Base-by-base conservation (phyloP, 2,888 invertebrate species). In the Cybosia mesomella region DNA sequence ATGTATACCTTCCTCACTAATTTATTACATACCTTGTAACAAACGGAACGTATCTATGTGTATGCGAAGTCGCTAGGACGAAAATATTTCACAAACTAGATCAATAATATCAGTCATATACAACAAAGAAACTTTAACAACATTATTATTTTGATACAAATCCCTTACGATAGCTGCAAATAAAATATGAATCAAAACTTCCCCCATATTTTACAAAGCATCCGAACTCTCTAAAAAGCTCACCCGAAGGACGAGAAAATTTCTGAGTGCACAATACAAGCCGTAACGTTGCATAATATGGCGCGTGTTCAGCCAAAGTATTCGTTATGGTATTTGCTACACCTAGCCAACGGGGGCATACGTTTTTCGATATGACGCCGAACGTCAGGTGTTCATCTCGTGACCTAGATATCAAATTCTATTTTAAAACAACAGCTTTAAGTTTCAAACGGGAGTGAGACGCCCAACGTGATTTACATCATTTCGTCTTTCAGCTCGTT, bases 271-370 rank as follows among this genome's bases (percentile, higher is more conserved):
- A 91, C 89, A 91, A 91, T 91, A 91, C 90, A 91, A 89, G 89
- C 87, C 83, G 90, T 92, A 93, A 90, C 88, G 89, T 94, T 94
- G 94, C 93, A 94, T 94, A 94, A 94, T 93, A 93, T 90, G 90
- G 88, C 91, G 90, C 91, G 92, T 91, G 91, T 92, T 92, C 92
- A 91, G 91, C 93, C 91, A 93, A 95, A 95, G 91, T 94, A 94
- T 94, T 94, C 94, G 93, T 93, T 94, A 94, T 93, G 94, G 94
- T 92, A 94, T 95, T 94, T 93, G 93, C 91, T 93, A 92, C 93
- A 94, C 93, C 93, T 92, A 93, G 93, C 93, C 92, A 93, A 92
- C 92, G 87, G 89, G 91, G 91, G 93, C 94, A 94, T 94, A 94
- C 91, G 94, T 93, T 93, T 91, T 92, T 89, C 91, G 87, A 93